Base-by-base conservation (phyloP, 1,140 invertebrate genomes). In the Lasioglossum albipes region DNA sequence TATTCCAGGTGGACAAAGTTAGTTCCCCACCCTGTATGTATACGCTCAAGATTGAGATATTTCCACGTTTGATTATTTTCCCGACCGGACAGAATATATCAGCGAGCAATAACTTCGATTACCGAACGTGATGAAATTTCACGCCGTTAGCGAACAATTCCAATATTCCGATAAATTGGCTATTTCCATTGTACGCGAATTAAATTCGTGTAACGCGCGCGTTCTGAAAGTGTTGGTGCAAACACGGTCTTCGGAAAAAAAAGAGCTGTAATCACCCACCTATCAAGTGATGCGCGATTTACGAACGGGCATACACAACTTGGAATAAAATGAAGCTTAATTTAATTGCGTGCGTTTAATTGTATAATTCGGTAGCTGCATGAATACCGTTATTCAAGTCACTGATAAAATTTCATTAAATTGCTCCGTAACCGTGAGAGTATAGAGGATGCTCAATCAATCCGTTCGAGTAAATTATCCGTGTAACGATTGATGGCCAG, bases 151-250 rank as follows among this genome's bases (percentile, higher is more conserved):
- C 57, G 54, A 78, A 13, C 68, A 71, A 78, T 71, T 64, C 42
- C 45, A 64, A 71, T 71, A 62, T 77, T 6, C 67, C 66, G 54
- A 70, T 71, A 64, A 78, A 78, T 52, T 71, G 68, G 68, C 9
- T 10, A 2, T 7, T 10, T 10, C 2, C 27, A 64, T 61, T 27
- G 36, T n/a, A 12, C 36, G 41, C 4, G 45, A 42, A 79, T 73
- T 73, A 65, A 73, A 74, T 31, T 20, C 36, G 7, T 18, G 6
- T 18, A 31, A 42, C 42, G n/a, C 20, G 59, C n/a, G 22, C 7
- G 18, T n/a, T 27, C 45, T 7, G 41, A 5, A 9, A n/a, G 12
- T 6, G 18, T 31, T 45, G 10, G 13, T 7, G 13, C 9, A 31
- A 4, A n/a, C 42, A 42, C 41, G 16, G 2, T 16, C 16, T 12